Evolutionary conservation across 2,113 vertebrate genomes (phyloP), one percentile per base, ranked within the genome.

Genomic region (Daphoenositta chrysoptera): DNA sequence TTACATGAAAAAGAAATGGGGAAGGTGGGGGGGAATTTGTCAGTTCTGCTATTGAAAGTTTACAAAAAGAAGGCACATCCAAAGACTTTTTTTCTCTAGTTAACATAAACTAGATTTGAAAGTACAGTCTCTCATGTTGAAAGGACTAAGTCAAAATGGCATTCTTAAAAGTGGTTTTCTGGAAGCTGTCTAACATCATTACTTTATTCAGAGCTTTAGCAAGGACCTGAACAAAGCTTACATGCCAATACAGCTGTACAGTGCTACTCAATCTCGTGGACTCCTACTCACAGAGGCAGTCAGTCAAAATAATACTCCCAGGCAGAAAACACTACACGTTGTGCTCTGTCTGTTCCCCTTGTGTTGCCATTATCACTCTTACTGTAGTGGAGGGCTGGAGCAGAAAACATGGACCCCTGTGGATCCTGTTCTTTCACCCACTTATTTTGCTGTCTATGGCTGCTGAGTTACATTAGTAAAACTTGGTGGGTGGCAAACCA

Each of bases 101-200:
- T 86, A 73, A 42, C 10, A 57, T 45, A 79, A 96, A 57, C 58
- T 93, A 37, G 24, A 30, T 69, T 91, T 96, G 77, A 93, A 90
- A 78, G 12, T 85, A 19, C 12, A 54, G 28, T 83, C 83, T 53
- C 10, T 79, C 83, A 64, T 22, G 63, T 68, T 77, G 82, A 61
- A 87, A 90, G 51, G 35, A 31, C 57, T 78, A 68, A 87, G 64
- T 84, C 54, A 84, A 66, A 94, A 54, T 9, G 13, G n/a, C 75
- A 57, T 90, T 92, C 63, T 57, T 69, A 91, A 91, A 87, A 83
- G 19, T 40, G 91, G 45, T 1, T 88, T 88, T 90, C 79, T 96
- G 63, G 63, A 86, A 95, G 15, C 63, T 92, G 64, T 90, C 77
- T 94, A 87, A 87, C 40, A 63, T 73, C 3, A 15, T 80, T 87